Evolutionary conservation across 2,797 vertebrate species (phyloP).

Genomic region (Danio jaintianensis): DNA sequence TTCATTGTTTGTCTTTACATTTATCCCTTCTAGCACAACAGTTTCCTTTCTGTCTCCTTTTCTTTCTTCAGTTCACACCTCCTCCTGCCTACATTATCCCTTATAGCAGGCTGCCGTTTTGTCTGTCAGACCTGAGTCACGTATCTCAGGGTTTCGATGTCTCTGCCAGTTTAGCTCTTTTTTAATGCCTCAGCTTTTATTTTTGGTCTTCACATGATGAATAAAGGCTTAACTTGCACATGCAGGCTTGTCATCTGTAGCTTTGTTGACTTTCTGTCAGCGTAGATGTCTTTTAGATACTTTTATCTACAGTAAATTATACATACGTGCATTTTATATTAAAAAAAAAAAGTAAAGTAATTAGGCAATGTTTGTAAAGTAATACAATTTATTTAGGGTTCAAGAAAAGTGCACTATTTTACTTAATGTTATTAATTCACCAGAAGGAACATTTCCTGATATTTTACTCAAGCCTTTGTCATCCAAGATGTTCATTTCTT

Average conservation of each 20-base stretch:
- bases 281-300: neutral
- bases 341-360: no score
- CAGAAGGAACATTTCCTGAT: no score
- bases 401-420: no score
- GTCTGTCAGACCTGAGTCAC: constrained; percentile 46
- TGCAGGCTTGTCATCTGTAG: constrained; percentile 1
- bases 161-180: constrained; percentile 41
- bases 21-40: constrained; percentile 28
- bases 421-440: no score
- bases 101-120: constrained; percentile 31
- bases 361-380: no score
- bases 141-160: constrained; percentile 17
- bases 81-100: constrained; percentile 42
- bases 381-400: no score
- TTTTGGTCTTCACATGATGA: constrained; percentile 34
- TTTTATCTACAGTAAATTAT: neutral
- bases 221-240: neutral
- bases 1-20: constrained; percentile 33
- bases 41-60: constrained; percentile 39
- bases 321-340: no score
- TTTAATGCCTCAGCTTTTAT: constrained; percentile 48
- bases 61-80: constrained; percentile 25
- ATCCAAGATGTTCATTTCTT: no score
- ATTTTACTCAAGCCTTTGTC: no score
- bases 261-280: neutral